Conservation (phyloP, 2,797 vertebrate genomes). For the Chelmon rostratus region DNA sequence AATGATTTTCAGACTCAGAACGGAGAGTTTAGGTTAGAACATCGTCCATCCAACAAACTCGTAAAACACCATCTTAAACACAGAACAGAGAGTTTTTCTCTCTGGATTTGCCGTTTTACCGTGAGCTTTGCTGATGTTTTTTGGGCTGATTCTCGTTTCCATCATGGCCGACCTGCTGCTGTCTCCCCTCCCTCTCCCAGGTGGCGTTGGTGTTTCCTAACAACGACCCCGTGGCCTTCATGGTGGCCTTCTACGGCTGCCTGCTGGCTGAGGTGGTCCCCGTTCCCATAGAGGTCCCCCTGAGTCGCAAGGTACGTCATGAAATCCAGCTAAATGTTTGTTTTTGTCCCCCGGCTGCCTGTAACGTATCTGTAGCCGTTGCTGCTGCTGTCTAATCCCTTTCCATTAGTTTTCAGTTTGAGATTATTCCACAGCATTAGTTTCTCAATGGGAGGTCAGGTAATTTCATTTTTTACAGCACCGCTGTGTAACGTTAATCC, state of each 20-base stretch:
- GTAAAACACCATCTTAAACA: background rate
- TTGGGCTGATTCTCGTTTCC: too few relatives aligned
- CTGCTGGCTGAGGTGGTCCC: conserved; percentile 97
- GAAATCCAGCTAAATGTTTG: background rate
- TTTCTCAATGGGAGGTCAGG: conserved; percentile 35
- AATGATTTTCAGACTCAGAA: too few relatives aligned
- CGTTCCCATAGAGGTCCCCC: conserved; percentile 98
- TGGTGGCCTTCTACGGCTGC: conserved; percentile 99
- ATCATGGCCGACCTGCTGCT: background rate
- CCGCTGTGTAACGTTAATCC: conserved; percentile 20
- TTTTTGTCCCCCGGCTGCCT: background rate
- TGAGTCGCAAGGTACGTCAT: conserved; percentile 94
- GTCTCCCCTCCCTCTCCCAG: conserved; percentile 76
- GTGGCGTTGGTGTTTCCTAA: conserved; percentile 98
- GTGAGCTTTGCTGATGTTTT: background rate
- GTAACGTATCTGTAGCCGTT: background rate
- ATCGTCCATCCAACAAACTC: background rate
- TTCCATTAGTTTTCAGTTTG: conserved; percentile 13
- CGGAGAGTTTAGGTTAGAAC: too few relatives aligned
- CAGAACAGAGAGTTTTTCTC: background rate
- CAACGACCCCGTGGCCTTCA: conserved; percentile 98
- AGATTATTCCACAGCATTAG: conserved; percentile 15
- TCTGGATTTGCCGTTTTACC: background rate
- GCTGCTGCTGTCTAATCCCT: background rate
- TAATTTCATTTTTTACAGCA: conserved; percentile 8